phyloP scores from a whole-genome alignment of 2,888 invertebrate species.

The Pristionchus maxplancki region DNA sequence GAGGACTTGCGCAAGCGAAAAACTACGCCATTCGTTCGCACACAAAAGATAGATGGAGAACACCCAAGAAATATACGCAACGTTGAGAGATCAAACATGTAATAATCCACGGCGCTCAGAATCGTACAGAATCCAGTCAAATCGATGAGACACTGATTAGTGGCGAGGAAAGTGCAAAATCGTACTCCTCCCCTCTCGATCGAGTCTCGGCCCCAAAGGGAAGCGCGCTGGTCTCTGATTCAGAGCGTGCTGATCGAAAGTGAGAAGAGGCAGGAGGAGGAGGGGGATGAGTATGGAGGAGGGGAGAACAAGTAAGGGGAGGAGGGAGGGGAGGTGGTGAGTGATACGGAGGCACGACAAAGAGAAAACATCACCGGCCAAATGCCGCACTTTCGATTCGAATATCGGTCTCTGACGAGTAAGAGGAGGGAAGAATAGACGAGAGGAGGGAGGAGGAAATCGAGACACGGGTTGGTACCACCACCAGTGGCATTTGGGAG shows the following conservation, averaged over 20 bases:
- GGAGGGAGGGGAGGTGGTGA: background rate
- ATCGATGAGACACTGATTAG: background rate
- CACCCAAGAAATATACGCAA: background rate
- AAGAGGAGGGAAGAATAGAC: background rate
- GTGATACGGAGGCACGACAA: slow-evolving; percentile 33
- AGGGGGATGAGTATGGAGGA: background rate
- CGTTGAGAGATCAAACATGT: background rate
- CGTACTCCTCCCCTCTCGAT: background rate
- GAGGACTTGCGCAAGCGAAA: background rate
- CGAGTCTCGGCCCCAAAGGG: background rate
- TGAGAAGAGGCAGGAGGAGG: background rate
- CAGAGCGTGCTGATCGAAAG: slow-evolving; percentile 30
- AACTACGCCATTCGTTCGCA: background rate
- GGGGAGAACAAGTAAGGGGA: background rate
- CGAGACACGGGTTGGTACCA: slow-evolving; percentile 30
- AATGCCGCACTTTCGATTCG: slow-evolving; percentile 46
- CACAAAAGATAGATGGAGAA: background rate
- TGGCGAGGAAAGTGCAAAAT: background rate
- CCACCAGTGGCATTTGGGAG: background rate
- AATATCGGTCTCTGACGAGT: slow-evolving; percentile 30
- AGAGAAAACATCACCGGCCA: background rate
- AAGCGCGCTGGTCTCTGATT: slow-evolving; percentile 1
- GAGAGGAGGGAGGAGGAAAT: background rate
- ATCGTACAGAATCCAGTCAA: background rate
- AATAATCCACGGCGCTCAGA: too few relatives aligned